A percentile compares a stretch with the other conserved stretches of the same genome.
These are phyloP conservation scores for Corynorhinus townsendii DNA, from an alignment of 2,113 vertebrate species.

Conservation along the genomic window DNA sequence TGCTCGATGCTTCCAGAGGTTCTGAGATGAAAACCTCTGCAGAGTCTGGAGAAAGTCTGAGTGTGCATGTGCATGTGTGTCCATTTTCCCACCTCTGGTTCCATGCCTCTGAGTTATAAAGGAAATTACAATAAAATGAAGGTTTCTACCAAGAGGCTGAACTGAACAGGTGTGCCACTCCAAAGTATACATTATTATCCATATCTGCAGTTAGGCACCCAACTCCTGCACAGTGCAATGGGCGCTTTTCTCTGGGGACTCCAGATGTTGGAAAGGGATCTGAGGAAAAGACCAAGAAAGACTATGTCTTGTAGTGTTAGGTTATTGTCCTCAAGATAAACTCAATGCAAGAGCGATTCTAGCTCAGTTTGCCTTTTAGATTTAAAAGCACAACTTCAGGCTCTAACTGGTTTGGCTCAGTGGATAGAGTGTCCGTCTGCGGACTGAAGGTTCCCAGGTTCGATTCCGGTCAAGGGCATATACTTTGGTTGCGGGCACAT, in stretches of 20 bases:
- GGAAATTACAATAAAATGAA: background rate
- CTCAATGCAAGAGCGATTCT: background rate
- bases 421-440: no score
- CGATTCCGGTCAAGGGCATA: no score
- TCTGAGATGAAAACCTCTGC: background rate
- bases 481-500: no score
- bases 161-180: background rate
- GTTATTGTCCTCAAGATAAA: background rate
- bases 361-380: background rate
- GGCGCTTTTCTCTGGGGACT: background rate
- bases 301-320: background rate
- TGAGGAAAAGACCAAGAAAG: background rate
- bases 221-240: background rate
- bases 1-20: background rate
- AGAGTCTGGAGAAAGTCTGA: background rate
- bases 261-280: background rate
- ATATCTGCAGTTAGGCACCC: background rate
- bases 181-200: no score
- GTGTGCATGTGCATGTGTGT: background rate
- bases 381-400: background rate
- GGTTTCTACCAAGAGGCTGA: background rate
- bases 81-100: background rate
- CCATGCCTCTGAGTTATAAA: background rate
- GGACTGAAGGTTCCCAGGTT: no score
- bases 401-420: no score